Evolutionary conservation across 23 tunicate species (phyloP), one percentile per base, ranked within the genome.

Genomic region (Phallusia fumigata): DNA sequence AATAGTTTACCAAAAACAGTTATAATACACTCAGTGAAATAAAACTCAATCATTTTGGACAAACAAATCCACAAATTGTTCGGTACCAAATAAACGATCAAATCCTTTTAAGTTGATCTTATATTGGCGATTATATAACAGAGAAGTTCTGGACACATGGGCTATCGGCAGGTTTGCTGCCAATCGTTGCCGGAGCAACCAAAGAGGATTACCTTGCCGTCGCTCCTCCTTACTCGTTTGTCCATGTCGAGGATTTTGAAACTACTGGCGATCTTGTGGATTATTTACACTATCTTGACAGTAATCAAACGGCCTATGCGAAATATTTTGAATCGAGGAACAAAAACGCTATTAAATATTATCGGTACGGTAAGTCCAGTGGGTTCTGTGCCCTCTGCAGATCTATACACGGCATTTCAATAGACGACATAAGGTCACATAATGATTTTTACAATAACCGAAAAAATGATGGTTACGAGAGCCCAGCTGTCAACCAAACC

Each of bases 81-180:
- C n/a, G n/a, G n/a, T n/a, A n/a, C n/a, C n/a, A n/a, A n/a, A n/a
- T n/a, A n/a, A n/a, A n/a, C n/a, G n/a, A n/a, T n/a, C n/a, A n/a
- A n/a, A n/a, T n/a, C n/a, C n/a, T n/a, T n/a, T n/a, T n/a, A n/a
- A n/a, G n/a, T n/a, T n/a, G n/a, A n/a, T n/a, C n/a, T n/a, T n/a
- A n/a, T n/a, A n/a, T 79, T 65, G 28, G 76, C 77, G 83, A 80
- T 32, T 80, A 80, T 28, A 80, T 80, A 15, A 51, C 83, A 30
- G 83, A 80, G 35, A 80, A 80, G 77, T 52, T 80, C n/a, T 28
- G 16, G 18, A 15, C 28, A 52, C 53, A 80, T 28, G 77, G 36
- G 16, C 35, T 80, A 12, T 12, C 30, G 76, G 36, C 83, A 11
- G 83, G 76, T 21, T 18, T 65, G 15, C 74, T 80, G 26, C 83